Base-by-base conservation (phyloP, 2,888 invertebrate genomes). In the Drosophila diplacantha region DNA sequence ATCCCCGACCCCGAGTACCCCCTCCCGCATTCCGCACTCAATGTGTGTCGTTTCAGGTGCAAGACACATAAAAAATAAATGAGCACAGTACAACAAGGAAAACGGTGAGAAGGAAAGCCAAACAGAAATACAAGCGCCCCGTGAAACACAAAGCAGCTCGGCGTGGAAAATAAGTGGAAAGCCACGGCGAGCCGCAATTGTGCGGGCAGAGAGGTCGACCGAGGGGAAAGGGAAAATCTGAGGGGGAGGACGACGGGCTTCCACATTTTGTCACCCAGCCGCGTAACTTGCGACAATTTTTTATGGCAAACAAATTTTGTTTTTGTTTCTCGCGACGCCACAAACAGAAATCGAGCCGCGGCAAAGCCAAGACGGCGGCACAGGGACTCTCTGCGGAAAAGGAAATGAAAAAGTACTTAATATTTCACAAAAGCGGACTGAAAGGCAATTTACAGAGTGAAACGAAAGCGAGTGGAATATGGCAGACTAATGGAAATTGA, bases 21-120 rank as follows among this genome's bases (percentile, higher is more conserved):
- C 39, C 26, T 8, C 11, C 38, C 43, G 14, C 2, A 6, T 38
- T 18, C 31, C 57, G 11, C 55, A 18, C 22, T 59, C 41, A 35
- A 50, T 49, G 51, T 57, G 61, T 57, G 69, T 34, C 53, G 54
- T 66, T 75, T 74, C 73, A 80, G 74, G 74, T 82, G 75, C 73
- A 75, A 74, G 57, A 38, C 75, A 71, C 58, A 75, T 81, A 62
- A 78, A 80, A 80, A 66, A 71, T 74, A 69, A 78, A 82, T 80
- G 76, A 80, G 60, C 64, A 58, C 60, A 62, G 53, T 39, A 68
- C 37, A 55, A 53, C 37, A 55, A 56, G 52, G 26, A 55, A 43
- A 61, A 32, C 41, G 49, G 37, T 20, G 20, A 34, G 38, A 31
- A 41, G 34, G 41, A 58, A 52, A 34, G 24, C 51, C 51, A 51